Percentiles rank a stretch among this genome's conserved stretches.
Conservation (phyloP, 2,113 vertebrate genomes). For the Takifugu bimaculatus region DNA sequence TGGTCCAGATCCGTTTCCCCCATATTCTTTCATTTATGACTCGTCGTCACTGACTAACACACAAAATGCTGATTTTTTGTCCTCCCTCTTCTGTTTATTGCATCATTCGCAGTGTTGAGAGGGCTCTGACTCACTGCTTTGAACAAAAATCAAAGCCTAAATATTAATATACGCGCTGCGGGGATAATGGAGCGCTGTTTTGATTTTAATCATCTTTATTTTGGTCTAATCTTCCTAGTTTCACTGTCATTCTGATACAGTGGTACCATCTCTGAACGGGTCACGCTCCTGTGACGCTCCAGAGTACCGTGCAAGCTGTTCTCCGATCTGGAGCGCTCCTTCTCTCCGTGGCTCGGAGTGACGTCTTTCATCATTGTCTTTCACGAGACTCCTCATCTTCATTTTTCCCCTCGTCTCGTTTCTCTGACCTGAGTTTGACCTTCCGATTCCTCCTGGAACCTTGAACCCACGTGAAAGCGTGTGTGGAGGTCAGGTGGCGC, state of each 20-base stretch:
- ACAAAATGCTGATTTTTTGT: background rate
- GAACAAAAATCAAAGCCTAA: constrained; percentile 7
- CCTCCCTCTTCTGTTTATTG: background rate
- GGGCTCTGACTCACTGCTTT: background rate
- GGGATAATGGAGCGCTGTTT: background rate
- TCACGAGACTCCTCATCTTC: constrained; percentile 24
- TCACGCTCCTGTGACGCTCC: too few relatives aligned
- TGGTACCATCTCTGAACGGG: too few relatives aligned
- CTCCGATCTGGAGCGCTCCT: constrained; percentile 13
- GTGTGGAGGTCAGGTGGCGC: too few relatives aligned
- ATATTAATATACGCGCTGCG: background rate
- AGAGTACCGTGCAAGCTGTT: background rate
- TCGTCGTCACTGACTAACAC: background rate
- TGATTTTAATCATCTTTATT: background rate
- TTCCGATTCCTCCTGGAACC: constrained; percentile 29
- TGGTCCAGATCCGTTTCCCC: too few relatives aligned
- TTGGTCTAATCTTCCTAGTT: background rate
- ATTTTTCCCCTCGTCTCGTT: constrained; percentile 11
- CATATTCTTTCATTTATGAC: too few relatives aligned
- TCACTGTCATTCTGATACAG: background rate
- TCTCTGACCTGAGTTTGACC: constrained; percentile 41
- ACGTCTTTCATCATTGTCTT: constrained; percentile 27
- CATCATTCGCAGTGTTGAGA: background rate
- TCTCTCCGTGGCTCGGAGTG: constrained; percentile 10
- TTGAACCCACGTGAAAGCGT: too few relatives aligned